phyloP scores from a whole-genome alignment of 2,797 vertebrate genomes.

The Miichthys miiuy region DNA sequence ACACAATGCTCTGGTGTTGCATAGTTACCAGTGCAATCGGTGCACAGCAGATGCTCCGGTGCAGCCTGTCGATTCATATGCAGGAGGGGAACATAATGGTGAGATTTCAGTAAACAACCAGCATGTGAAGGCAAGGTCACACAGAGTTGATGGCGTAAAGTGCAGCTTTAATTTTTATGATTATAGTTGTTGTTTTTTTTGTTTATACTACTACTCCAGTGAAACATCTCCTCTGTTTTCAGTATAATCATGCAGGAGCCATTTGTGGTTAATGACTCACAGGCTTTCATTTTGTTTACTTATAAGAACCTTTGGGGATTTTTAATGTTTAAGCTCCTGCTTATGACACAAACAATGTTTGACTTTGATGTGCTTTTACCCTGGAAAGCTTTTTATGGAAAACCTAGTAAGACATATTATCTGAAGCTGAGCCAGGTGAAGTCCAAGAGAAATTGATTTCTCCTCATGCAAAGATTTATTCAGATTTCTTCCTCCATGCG shows the following conservation, averaged over 20 bases:
- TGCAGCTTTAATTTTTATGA: constrained; percentile 36
- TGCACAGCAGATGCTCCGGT: constrained; percentile 73
- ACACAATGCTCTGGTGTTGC: constrained; percentile 77
- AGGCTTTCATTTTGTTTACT: constrained; percentile 60
- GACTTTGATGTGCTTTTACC: constrained; percentile 58
- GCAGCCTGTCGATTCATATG: constrained; percentile 64
- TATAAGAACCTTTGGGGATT: constrained; percentile 45
- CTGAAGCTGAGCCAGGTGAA: constrained; percentile 48
- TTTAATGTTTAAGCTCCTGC: constrained; percentile 62
- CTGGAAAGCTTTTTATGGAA: constrained; percentile 29
- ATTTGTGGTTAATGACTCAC: constrained; percentile 74
- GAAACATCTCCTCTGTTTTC: constrained; percentile 44
- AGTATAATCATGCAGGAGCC: constrained; percentile 31
- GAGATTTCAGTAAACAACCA: constrained; percentile 62
- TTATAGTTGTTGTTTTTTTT: constrained; percentile 17
- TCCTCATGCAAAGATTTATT: constrained; percentile 43
- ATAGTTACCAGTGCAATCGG: constrained; percentile 70
- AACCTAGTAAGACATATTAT: constrained; percentile 15
- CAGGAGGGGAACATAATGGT: constrained; percentile 57
- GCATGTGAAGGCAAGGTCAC: constrained; percentile 47
- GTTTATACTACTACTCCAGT: constrained; percentile 16
- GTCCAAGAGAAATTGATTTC: constrained; percentile 53
- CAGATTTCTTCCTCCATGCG: constrained; percentile 15
- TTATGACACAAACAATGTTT: constrained; percentile 44
- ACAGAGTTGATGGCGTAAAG: constrained; percentile 34